Evolutionary conservation across 2,113 vertebrate genomes (phyloP).

Genomic region (Megatriorchis doriae): DNA sequence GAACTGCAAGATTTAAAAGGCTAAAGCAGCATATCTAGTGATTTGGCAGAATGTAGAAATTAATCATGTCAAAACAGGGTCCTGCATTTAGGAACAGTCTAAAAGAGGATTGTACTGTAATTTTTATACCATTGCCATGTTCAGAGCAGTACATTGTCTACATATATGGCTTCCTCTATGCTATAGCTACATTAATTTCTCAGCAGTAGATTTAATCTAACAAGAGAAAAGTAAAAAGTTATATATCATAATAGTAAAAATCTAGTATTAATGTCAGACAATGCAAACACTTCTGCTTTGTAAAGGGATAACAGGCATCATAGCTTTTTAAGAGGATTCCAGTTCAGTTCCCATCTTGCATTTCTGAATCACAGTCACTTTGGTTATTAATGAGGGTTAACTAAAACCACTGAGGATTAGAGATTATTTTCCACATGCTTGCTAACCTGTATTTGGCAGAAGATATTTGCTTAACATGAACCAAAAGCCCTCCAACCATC

Average conservation of each 20-base stretch:
- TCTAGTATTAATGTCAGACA: neutral
- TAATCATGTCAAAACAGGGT: neutral
- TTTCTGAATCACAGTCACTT: neutral
- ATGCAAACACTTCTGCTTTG: neutral
- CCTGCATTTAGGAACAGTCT: neutral
- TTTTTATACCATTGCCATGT: neutral
- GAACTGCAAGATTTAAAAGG: neutral
- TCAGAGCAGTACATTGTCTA: neutral
- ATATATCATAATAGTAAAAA: neutral
- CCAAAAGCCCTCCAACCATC: neutral
- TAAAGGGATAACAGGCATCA: neutral
- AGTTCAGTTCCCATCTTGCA: neutral
- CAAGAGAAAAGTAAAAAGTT: neutral
- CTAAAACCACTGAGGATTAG: neutral
- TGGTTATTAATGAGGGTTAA: neutral
- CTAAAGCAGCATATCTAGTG: neutral
- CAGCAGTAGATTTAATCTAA: neutral
- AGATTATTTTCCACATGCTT: neutral
- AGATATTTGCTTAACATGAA: neutral
- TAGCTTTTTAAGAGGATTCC: neutral
- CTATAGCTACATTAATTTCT: neutral
- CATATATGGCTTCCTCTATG: neutral
- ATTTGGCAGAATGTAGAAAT: neutral
- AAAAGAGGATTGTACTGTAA: neutral
- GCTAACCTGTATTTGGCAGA: neutral